Evolutionary conservation across 2,888 invertebrate species (phyloP).

Genomic region (Drosophila longiperda): DNA sequence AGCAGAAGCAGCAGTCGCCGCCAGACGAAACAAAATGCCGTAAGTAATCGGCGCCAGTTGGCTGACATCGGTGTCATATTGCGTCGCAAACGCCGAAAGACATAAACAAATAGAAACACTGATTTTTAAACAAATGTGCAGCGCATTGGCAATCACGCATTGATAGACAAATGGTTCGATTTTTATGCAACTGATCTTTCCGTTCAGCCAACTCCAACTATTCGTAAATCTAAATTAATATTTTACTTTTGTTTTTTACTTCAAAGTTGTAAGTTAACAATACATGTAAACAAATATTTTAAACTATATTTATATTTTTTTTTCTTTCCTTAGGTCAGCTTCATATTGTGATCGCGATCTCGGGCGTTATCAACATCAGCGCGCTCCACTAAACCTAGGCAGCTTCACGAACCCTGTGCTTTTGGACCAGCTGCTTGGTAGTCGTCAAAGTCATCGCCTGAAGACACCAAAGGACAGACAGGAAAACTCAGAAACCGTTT

Average conservation of each 20-base stretch:
- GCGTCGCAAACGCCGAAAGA: too few relatives aligned
- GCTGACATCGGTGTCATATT: too few relatives aligned
- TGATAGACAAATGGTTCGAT: too few relatives aligned
- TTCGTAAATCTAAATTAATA: not conserved
- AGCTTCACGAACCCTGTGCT: conserved; percentile 39
- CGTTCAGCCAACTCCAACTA: too few relatives aligned
- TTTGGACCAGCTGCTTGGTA: conserved; percentile 4
- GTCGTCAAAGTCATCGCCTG: not conserved
- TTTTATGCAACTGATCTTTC: too few relatives aligned
- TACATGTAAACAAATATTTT: not conserved
- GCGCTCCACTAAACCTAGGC: conserved; percentile 43
- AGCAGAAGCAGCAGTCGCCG: too few relatives aligned
- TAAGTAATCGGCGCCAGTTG: too few relatives aligned
- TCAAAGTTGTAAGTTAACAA: not conserved
- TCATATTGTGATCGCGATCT: conserved; percentile 27
- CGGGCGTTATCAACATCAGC: conserved; percentile 38
- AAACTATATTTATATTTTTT: not conserved
- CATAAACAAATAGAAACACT: too few relatives aligned
- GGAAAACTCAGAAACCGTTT: not conserved
- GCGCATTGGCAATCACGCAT: too few relatives aligned
- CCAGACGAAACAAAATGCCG: too few relatives aligned
- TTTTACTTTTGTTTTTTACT: not conserved
- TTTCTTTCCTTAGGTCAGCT: conserved; percentile 1
- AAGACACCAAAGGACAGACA: not conserved
- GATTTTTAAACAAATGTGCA: too few relatives aligned